Conservation (phyloP, 1,140 invertebrate species). For the Aphaenogaster floridana region DNA sequence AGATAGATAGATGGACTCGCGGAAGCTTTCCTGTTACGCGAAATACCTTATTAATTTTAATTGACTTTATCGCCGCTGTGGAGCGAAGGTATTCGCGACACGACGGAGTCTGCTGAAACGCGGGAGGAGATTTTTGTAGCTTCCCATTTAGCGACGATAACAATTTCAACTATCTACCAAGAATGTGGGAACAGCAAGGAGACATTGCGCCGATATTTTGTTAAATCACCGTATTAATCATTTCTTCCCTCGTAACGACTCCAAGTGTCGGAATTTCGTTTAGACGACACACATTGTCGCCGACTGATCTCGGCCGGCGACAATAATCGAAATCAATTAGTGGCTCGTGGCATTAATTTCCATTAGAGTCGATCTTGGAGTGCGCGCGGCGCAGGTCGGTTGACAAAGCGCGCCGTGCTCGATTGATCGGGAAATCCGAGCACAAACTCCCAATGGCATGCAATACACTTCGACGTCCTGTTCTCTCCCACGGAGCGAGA, state of each 20-base stretch:
- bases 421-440: constrained; percentile 53
- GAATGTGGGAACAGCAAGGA: background rate
- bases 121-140: background rate
- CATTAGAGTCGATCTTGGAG: background rate
- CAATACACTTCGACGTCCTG: constrained; percentile 19
- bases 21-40: background rate
- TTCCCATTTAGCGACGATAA: background rate
- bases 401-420: constrained; percentile 8
- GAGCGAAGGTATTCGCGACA: background rate
- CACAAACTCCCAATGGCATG: constrained; percentile 15
- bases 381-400: background rate
- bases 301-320: background rate
- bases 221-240: background rate
- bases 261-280: background rate
- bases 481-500: background rate
- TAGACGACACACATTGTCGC: background rate
- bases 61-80: constrained; percentile 45
- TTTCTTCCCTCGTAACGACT: background rate
- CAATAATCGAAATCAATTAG: constrained; percentile 44
- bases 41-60: constrained; percentile 59
- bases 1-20: constrained; percentile 18
- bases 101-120: background rate
- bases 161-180: background rate
- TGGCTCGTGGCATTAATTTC: constrained; percentile 22
- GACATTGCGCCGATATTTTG: constrained; percentile 1